A percentile compares a stretch with the other conserved stretches of the same genome.
phyloP scores from a whole-genome alignment of 1,140 invertebrate genomes.

The Hycleus cichorii region DNA sequence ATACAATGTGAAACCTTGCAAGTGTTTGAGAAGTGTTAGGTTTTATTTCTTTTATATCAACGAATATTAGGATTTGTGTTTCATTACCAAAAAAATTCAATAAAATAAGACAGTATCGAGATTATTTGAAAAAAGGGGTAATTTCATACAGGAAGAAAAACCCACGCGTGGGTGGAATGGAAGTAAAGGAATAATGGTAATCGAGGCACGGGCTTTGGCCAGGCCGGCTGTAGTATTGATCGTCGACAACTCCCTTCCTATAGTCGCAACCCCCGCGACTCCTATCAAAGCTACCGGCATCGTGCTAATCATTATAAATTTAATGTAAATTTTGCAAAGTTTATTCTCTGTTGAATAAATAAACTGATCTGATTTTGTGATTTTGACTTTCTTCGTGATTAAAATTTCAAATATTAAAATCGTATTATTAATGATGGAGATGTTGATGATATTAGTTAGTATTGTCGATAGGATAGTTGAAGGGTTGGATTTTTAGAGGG shows the following conservation, averaged over 20 bases:
- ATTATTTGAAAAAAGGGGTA: not conserved
- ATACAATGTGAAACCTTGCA: too few relatives aligned
- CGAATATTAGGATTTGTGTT: too few relatives aligned
- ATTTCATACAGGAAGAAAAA: not conserved
- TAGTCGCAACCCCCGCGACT: conserved; percentile 24
- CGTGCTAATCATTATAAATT: conserved; percentile 13
- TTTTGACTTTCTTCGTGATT: not conserved
- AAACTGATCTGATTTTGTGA: not conserved
- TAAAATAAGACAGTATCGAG: not conserved
- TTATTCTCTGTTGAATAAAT: not conserved
- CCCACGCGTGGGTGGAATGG: conserved; percentile 2
- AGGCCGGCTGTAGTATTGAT: conserved; percentile 28
- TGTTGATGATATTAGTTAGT: too few relatives aligned
- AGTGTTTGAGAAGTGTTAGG: too few relatives aligned
- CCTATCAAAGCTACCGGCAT: conserved; percentile 9
- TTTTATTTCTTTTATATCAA: too few relatives aligned
- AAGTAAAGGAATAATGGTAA: conserved; percentile 12
- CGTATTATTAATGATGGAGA: not conserved
- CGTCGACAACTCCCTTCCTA: conserved; percentile 27
- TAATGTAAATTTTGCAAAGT: not conserved
- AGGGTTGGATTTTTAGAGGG: too few relatives aligned
- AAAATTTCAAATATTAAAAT: not conserved
- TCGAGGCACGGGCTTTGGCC: conserved; percentile 22
- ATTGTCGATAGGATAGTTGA: too few relatives aligned
- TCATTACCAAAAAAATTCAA: too few relatives aligned